These are phyloP conservation scores for Chromis chromis DNA, from an alignment of 2,797 vertebrate genomes.

Conservation along the genomic window DNA sequence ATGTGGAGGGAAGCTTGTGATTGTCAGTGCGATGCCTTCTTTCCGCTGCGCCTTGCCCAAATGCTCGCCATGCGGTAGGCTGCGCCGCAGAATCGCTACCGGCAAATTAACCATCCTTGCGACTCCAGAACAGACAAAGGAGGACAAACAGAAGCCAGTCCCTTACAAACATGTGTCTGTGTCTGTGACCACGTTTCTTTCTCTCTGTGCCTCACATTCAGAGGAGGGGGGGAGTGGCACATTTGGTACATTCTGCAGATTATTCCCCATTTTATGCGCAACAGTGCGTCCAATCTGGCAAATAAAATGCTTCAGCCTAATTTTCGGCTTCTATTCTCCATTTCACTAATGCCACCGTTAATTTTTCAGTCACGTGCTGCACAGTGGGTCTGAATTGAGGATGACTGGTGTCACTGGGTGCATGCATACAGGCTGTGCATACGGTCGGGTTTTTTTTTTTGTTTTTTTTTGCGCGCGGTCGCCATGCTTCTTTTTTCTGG, in stretches of 20 bases:
- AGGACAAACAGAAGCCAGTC: constrained; percentile 55
- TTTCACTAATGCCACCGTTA: background rate
- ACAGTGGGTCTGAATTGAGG: background rate
- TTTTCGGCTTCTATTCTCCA: background rate
- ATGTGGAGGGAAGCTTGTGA: constrained; percentile 75
- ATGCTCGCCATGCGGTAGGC: constrained; percentile 62
- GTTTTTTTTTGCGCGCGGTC: constrained; percentile 10
- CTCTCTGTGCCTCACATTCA: background rate
- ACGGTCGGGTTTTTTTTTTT: background rate
- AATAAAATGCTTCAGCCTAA: background rate
- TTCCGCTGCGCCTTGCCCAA: constrained; percentile 59
- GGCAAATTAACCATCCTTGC: constrained; percentile 62
- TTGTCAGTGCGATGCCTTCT: constrained; percentile 73
- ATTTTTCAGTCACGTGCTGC: constrained; percentile 25
- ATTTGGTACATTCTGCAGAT: background rate
- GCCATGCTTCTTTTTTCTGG: constrained; percentile 54
- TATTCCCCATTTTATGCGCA: background rate
- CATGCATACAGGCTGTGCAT: background rate
- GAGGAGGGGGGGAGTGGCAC: too few species aligned
- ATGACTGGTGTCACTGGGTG: constrained; percentile 11
- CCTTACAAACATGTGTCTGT: constrained; percentile 38
- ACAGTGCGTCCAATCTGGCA: constrained; percentile 9
- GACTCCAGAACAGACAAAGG: constrained; percentile 71
- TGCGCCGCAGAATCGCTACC: constrained; percentile 72
- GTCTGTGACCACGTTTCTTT: constrained; percentile 11